Conservation (phyloP, 1,140 invertebrate genomes). For the Cydia fagiglandana region DNA sequence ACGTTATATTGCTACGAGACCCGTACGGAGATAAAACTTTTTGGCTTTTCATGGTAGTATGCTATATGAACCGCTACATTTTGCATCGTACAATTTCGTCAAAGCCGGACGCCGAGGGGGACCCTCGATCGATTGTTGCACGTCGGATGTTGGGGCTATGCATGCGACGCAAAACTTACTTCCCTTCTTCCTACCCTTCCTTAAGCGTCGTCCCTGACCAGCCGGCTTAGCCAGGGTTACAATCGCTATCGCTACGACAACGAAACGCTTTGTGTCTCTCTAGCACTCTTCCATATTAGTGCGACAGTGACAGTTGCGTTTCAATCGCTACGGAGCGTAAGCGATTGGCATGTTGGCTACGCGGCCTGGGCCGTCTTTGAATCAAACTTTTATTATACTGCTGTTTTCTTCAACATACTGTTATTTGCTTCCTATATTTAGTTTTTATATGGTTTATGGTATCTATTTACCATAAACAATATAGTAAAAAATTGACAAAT, state of each 20-base stretch:
- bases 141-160: constrained; percentile 8
- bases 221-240: no score
- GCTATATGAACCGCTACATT: background rate
- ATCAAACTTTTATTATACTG: background rate
- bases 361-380: background rate
- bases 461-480: no score
- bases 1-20: no score
- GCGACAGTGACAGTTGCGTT: no score
- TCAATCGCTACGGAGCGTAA: no score
- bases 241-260: no score
- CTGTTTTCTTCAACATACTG: background rate
- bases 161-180: background rate
- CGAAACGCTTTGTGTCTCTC: no score
- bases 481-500: no score
- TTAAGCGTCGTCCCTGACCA: background rate
- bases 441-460: no score
- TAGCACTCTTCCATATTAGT: no score
- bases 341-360: no score
- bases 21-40: no score
- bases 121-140: constrained; percentile 18
- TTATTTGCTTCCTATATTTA: background rate
- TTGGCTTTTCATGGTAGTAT: background rate
- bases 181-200: background rate
- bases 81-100: background rate
- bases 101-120: background rate